These are phyloP conservation scores for Copidosoma floridanum DNA, from an alignment of 1,140 invertebrate species.

Conservation along the genomic window DNA sequence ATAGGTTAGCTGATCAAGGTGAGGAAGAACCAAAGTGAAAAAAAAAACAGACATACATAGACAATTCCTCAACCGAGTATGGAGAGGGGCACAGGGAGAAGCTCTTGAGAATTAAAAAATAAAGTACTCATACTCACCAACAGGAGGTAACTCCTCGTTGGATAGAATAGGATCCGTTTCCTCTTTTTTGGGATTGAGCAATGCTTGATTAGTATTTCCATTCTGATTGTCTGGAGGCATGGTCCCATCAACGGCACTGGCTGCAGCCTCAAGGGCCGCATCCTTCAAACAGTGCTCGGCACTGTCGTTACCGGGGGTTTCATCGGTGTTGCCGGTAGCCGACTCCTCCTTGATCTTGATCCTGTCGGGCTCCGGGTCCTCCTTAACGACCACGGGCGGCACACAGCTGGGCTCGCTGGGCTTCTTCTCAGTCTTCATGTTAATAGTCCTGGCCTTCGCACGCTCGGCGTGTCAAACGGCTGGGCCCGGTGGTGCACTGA, in stretches of 20 bases:
- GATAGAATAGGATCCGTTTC: conserved; percentile 34
- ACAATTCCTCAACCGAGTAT: neutral
- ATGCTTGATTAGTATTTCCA: conserved; percentile 36
- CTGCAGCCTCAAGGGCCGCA: conserved; percentile 30
- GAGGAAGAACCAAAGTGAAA: too few relatives aligned
- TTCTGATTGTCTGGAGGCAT: conserved; percentile 44
- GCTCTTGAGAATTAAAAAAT: neutral
- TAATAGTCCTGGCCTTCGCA: conserved; percentile 3
- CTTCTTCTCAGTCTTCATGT: conserved; percentile 56
- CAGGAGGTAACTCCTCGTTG: conserved; percentile 33
- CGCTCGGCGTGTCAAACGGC: too few relatives aligned
- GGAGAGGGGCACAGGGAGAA: too few relatives aligned
- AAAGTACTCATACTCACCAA: conserved; percentile 25
- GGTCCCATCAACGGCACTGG: conserved; percentile 38
- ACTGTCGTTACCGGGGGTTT: conserved; percentile 31
- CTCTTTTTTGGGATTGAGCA: conserved; percentile 48
- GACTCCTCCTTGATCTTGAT: conserved; percentile 53
- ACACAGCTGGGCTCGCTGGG: conserved; percentile 46
- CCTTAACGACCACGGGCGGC: conserved; percentile 49
- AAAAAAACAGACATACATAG: too few relatives aligned
- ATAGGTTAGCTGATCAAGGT: too few relatives aligned
- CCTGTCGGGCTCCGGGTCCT: conserved; percentile 47
- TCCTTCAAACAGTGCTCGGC: neutral
- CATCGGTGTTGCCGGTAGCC: conserved; percentile 40
- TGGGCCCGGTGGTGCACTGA: neutral